Evolutionary conservation across 2,888 invertebrate genomes (phyloP), one percentile per base, ranked within the genome.

Genomic region (Aleiodes testaceus): DNA sequence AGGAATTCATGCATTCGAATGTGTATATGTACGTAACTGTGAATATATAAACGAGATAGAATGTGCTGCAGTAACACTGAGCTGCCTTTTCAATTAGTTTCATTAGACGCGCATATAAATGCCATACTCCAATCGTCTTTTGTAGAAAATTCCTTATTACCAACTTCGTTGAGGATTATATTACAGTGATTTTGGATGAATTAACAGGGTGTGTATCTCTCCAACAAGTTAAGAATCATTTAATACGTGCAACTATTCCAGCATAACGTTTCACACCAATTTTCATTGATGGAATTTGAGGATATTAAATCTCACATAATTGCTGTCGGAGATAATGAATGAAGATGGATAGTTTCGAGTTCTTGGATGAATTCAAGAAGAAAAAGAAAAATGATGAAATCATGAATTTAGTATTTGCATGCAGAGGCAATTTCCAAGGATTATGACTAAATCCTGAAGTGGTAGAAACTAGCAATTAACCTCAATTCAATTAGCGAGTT

Each of bases 1-100:
- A 59, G 59, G 59, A 59, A 59, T 59, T 59, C 42, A 36, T 59
- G 36, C 59, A 59, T 16, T 59, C 18, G 36, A 36, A 59, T 36
- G 36, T 36, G 59, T 42, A 16, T 45, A 45, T 49, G 14, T n/a
- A 36, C 36, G 36, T 36, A 9, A 42, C 59, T 14, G 36, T 59
- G 42, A 59, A n/a, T n/a, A n/a, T 59, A 59, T 59, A 59, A 59
- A 59, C 59, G 59, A 18, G 36, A 59, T 36, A 36, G 36, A 59
- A 59, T 36, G 36, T 36, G 59, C 59, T 36, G 59, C 59, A 36
- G 36, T 59, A 59, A 59, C 59, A 59, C 59, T 36, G 59, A 5
- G 16, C 59, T 36, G 36, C 36, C 59, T 59, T 42, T 42, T 59
- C 59, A 59, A 59, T 59, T 59, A 59, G 59, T 42, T 59, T 59